phyloP scores from a whole-genome alignment of 2,113 vertebrate species.

The Nanorana parkeri region DNA sequence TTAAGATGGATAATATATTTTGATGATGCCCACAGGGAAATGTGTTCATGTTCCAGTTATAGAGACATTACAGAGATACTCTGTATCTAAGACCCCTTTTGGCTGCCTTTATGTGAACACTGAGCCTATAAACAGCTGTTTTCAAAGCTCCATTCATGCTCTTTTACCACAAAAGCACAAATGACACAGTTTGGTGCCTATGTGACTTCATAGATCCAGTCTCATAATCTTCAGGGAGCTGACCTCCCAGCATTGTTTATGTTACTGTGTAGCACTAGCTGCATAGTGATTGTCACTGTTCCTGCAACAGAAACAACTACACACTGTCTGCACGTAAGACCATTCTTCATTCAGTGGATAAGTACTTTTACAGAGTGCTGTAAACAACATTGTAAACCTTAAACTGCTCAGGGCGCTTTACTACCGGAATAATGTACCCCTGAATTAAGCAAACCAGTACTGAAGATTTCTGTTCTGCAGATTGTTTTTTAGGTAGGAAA shows the following conservation, averaged over 20 bases:
- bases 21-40: slow-evolving; percentile 1
- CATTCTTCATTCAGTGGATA: slow-evolving; percentile 4
- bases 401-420: slow-evolving; percentile 4
- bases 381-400: not conserved
- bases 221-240: not conserved
- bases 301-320: not conserved
- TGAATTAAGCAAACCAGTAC: not conserved
- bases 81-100: not conserved
- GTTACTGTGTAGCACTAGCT: not conserved
- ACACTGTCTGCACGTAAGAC: not conserved
- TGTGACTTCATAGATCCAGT: slow-evolving; percentile 11
- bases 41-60: not conserved
- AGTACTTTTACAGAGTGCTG: not conserved
- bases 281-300: not conserved
- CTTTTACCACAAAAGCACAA: slow-evolving; percentile 11
- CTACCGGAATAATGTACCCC: not conserved
- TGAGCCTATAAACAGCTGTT: slow-evolving; percentile 39
- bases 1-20: slow-evolving; percentile 15
- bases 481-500: not conserved
- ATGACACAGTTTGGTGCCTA: slow-evolving; percentile 24
- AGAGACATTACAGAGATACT: slow-evolving; percentile 28
- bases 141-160: not conserved
- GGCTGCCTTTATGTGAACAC: slow-evolving; percentile 29
- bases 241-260: not conserved
- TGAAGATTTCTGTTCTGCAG: not conserved